Evolutionary conservation across 2,888 invertebrate genomes (phyloP).

Genomic region (Pilophorus perplexus): DNA sequence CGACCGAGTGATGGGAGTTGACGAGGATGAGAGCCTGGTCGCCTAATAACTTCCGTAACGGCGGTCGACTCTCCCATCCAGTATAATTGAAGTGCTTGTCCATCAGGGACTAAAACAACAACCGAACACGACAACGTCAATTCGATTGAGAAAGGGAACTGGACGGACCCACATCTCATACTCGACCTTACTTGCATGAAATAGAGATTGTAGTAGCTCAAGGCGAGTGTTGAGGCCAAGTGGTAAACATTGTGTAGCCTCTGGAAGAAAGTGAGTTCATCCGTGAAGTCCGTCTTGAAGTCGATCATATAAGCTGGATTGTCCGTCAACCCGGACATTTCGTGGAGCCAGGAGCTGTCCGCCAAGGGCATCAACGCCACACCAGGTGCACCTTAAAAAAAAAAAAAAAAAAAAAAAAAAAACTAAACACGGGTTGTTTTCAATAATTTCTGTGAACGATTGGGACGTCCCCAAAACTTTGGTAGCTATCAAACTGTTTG

Average conservation of each 20-base stretch:
- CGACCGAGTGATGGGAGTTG: slow-evolving; percentile 35
- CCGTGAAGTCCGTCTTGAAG: slow-evolving; percentile 39
- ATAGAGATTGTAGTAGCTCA: slow-evolving; percentile 35
- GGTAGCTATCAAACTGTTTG: too few relatives aligned
- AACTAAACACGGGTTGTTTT: too few relatives aligned
- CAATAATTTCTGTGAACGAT: too few relatives aligned
- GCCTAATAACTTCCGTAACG: slow-evolving; percentile 18
- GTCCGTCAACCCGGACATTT: slow-evolving; percentile 45
- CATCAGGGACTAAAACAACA: too few relatives aligned
- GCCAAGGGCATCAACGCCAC: slow-evolving; percentile 33
- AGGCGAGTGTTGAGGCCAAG: slow-evolving; percentile 8
- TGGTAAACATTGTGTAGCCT: slow-evolving; percentile 39
- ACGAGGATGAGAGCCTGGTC: slow-evolving; percentile 37
- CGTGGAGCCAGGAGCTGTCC: slow-evolving; percentile 44
- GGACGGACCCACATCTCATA: background rate
- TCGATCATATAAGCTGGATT: slow-evolving; percentile 47
- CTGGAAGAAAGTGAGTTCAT: slow-evolving; percentile 42
- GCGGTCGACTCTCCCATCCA: slow-evolving; percentile 41
- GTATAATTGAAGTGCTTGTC: slow-evolving; percentile 40
- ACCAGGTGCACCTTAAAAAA: slow-evolving; percentile 4
- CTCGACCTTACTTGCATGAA: slow-evolving; percentile 12
- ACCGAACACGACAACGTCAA: slow-evolving; percentile 9
- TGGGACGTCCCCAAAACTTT: too few relatives aligned
- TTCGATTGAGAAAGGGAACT: too few relatives aligned
- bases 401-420: background rate